Conservation (phyloP, 1,140 invertebrate genomes). For the Pseudomyrmex concolor region DNA sequence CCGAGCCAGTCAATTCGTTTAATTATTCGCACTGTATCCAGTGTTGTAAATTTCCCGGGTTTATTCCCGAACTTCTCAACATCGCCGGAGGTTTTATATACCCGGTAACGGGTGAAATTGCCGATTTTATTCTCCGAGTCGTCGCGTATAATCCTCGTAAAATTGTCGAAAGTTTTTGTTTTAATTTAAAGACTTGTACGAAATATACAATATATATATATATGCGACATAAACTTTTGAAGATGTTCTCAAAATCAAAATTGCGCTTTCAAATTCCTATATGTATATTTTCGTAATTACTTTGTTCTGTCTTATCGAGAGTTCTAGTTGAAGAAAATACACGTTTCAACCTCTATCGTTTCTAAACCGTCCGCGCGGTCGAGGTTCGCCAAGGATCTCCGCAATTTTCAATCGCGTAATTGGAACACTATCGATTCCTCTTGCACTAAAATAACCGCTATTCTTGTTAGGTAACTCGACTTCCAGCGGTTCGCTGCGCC, state of each 20-base stretch:
- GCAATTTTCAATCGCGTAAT: constrained; percentile 33
- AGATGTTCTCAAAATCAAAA: neutral
- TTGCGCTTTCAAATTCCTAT: too few species aligned
- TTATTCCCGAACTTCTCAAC: constrained; percentile 43
- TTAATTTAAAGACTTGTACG: constrained; percentile 20
- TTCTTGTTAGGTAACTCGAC: constrained; percentile 34
- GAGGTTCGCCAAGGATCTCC: neutral
- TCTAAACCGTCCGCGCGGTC: too few species aligned
- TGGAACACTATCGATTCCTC: constrained; percentile 34
- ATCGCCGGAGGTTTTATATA: constrained; percentile 27
- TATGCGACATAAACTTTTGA: neutral
- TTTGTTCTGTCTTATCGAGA: too few species aligned
- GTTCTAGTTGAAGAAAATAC: neutral
- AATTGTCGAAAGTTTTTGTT: constrained; percentile 39
- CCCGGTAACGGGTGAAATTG: constrained; percentile 31
- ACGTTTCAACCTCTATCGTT: neutral
- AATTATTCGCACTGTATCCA: constrained; percentile 50
- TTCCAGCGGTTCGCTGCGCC: neutral
- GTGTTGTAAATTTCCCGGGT: constrained; percentile 29
- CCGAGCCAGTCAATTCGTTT: constrained; percentile 52
- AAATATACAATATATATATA: neutral
- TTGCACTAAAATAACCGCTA: constrained; percentile 14
- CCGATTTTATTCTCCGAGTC: constrained; percentile 45
- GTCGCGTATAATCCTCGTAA: constrained; percentile 23
- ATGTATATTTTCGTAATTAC: too few species aligned